A percentile compares a stretch with the other conserved stretches of the same genome.
phyloP scores from a whole-genome alignment of 1,140 invertebrate species.

The Drosophila tani region DNA sequence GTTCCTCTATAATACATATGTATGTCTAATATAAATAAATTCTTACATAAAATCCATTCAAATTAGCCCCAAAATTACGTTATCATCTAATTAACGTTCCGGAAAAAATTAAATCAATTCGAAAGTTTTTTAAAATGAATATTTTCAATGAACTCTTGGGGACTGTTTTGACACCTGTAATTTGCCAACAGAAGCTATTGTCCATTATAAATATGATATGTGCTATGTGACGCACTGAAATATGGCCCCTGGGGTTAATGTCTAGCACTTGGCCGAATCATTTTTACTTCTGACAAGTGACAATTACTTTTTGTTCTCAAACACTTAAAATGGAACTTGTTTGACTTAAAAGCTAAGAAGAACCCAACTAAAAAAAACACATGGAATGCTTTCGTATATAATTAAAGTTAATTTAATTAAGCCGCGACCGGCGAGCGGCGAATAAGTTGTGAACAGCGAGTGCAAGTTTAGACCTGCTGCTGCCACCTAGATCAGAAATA shows the following conservation, averaged over 20 bases:
- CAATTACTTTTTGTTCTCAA: constrained; percentile 57
- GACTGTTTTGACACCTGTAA: neutral
- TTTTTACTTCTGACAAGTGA: constrained; percentile 27
- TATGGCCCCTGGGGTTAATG: constrained; percentile 48
- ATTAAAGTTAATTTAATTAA: constrained; percentile 80
- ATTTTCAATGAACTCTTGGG: neutral
- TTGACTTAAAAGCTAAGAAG: constrained; percentile 42
- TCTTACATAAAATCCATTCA: no score
- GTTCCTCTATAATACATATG: no score
- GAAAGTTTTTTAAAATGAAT: neutral
- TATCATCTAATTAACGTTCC: no score
- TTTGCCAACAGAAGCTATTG: constrained; percentile 9
- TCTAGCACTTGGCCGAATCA: constrained; percentile 29
- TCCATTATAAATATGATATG: constrained; percentile 26
- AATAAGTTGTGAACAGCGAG: constrained; percentile 22
- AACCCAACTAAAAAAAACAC: constrained; percentile 28
- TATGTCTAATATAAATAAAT: no score
- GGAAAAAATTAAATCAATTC: neutral
- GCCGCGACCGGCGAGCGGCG: constrained; percentile 14
- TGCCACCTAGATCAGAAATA: constrained; percentile 32
- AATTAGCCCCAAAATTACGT: no score
- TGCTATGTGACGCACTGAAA: constrained; percentile 28
- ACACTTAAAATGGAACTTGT: constrained; percentile 76
- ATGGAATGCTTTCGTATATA: constrained; percentile 66
- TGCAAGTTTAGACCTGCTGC: constrained; percentile 53